Evolutionary conservation across 2,888 invertebrate species (phyloP).

Genomic region (Poecilus cupreus): DNA sequence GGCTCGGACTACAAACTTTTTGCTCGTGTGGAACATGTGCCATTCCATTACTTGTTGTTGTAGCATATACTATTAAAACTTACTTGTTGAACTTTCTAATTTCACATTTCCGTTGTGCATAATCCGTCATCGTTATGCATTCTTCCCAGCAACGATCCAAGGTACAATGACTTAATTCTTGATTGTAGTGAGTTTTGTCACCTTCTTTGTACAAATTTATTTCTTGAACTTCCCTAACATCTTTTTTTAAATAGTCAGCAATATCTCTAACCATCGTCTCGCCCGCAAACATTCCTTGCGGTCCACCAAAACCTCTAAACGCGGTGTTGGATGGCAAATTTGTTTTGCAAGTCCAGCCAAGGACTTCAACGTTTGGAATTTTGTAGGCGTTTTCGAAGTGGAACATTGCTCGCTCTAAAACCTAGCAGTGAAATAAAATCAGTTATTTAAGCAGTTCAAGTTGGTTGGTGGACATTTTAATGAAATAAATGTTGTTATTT

Average conservation of each 20-base stretch:
- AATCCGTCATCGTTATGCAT: constrained; percentile 81
- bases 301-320: constrained; percentile 93
- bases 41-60: too few relatives aligned
- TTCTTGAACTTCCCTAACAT: constrained; percentile 78
- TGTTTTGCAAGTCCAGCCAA: constrained; percentile 87
- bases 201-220: constrained; percentile 89
- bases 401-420: constrained; percentile 88
- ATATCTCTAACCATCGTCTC: constrained; percentile 87
- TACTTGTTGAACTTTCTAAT: constrained; percentile 81
- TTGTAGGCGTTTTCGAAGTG: constrained; percentile 90
- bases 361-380: constrained; percentile 83
- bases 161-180: constrained; percentile 83
- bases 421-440: constrained; percentile 78
- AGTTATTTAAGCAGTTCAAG: too few relatives aligned
- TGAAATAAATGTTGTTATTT: too few relatives aligned
- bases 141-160: constrained; percentile 86
- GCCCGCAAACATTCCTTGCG: constrained; percentile 91
- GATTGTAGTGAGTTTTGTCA: constrained; percentile 85
- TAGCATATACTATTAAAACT: not conserved
- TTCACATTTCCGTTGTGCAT: constrained; percentile 75
- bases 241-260: constrained; percentile 81
- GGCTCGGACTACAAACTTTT: too few relatives aligned
- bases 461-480: too few relatives aligned
- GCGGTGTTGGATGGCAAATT: constrained; percentile 95
- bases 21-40: too few relatives aligned